These are phyloP conservation scores for Nixonia krombeini DNA, from an alignment of 1,140 invertebrate genomes.

Conservation along the genomic window DNA sequence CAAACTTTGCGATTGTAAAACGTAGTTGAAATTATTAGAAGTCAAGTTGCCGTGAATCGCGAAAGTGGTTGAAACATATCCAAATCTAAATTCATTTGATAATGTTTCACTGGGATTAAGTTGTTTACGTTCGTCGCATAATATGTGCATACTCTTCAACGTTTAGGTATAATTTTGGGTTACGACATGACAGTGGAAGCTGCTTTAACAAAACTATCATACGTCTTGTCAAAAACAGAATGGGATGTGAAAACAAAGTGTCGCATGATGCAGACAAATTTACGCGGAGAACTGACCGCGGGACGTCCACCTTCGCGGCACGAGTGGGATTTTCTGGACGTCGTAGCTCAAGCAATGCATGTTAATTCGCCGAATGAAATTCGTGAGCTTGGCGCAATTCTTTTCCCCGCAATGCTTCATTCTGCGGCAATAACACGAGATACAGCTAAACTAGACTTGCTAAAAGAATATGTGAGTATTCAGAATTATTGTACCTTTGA, in stretches of 20 bases:
- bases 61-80: too few relatives aligned
- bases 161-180: constrained; percentile 89
- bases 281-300: constrained; percentile 79
- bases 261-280: constrained; percentile 84
- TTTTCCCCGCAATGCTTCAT: constrained; percentile 85
- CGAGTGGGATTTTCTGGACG: constrained; percentile 78
- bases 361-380: constrained; percentile 80
- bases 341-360: constrained; percentile 77
- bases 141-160: too few relatives aligned
- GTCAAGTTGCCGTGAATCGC: too few relatives aligned
- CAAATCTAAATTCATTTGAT: too few relatives aligned
- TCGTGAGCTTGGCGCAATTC: constrained; percentile 78
- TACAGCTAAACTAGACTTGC: constrained; percentile 71
- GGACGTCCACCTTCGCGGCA: constrained; percentile 55
- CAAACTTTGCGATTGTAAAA: too few relatives aligned
- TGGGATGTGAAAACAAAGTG: constrained; percentile 83
- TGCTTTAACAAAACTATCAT: constrained; percentile 91
- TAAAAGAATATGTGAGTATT: constrained; percentile 70
- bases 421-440: constrained; percentile 80
- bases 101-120: too few relatives aligned
- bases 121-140: too few relatives aligned
- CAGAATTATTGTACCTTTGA: background rate
- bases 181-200: constrained; percentile 97
- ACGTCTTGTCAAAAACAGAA: constrained; percentile 88
- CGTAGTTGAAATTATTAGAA: too few relatives aligned